These are phyloP conservation scores for Alectura lathami DNA, from an alignment of 2,113 vertebrate species.

Conservation along the genomic window DNA sequence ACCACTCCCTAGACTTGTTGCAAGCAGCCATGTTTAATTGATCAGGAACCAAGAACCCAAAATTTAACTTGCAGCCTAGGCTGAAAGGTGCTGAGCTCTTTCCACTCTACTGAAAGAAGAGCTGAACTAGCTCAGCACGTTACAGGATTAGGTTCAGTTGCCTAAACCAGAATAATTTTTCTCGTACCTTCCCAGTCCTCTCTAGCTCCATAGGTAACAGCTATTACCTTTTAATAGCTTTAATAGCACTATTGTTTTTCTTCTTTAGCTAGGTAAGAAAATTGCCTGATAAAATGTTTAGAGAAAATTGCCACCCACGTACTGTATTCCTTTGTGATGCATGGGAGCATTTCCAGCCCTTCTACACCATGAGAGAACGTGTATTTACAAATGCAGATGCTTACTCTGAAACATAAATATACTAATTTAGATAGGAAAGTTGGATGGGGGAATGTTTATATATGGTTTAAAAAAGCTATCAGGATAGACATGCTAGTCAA, in stretches of 20 bases:
- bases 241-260: background rate
- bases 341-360: constrained; percentile 1
- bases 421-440: background rate
- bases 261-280: background rate
- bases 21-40: background rate
- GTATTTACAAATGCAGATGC: constrained; percentile 10
- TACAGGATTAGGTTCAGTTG: background rate
- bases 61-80: background rate
- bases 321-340: background rate
- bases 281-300: constrained; percentile 31
- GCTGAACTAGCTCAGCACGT: background rate
- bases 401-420: background rate
- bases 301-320: constrained; percentile 36
- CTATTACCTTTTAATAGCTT: constrained; percentile 24
- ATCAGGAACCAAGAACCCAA: background rate
- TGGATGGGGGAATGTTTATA: background rate
- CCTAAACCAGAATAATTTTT: background rate
- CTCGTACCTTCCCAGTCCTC: background rate
- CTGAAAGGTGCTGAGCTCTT: background rate
- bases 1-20: background rate
- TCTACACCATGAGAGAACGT: background rate
- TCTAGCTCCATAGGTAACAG: background rate
- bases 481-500: background rate
- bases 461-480: background rate
- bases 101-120: background rate